Evolutionary conservation across 2,797 vertebrate species (phyloP).

Genomic region (Pteropus rufus): DNA sequence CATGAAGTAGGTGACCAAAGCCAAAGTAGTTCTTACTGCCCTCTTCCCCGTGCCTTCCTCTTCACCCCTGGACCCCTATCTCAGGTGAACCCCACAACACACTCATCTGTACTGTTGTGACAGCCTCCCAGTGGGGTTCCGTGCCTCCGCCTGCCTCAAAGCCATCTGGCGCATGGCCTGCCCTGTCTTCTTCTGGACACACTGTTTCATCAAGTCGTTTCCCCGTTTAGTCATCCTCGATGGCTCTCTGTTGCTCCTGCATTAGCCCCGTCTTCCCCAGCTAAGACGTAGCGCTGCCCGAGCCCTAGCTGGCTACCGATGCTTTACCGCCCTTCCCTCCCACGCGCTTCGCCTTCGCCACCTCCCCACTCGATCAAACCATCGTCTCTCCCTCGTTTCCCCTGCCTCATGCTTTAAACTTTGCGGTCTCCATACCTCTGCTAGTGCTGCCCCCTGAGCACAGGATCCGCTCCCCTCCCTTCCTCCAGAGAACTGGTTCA

Average conservation of each 20-base stretch:
- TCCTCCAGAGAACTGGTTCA: not conserved
- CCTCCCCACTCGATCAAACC: not conserved
- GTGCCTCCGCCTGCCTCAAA: not conserved
- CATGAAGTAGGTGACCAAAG: not conserved
- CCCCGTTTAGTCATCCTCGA: accelerated
- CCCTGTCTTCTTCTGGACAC: not conserved
- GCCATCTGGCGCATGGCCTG: not conserved
- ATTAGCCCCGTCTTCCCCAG: not conserved
- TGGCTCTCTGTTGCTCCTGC: not conserved
- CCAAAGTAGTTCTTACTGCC: not conserved
- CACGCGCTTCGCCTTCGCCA: not conserved
- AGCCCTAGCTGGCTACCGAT: not conserved
- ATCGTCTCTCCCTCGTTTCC: not conserved
- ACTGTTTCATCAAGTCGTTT: not conserved
- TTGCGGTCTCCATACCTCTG: not conserved
- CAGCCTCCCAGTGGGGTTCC: too few relatives aligned
- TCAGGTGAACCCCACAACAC: accelerated
- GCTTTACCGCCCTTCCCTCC: not conserved
- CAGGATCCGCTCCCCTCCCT: not conserved
- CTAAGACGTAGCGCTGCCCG: not conserved
- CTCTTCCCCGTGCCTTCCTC: not conserved
- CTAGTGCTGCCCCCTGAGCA: too few relatives aligned
- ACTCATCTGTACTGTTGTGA: not conserved
- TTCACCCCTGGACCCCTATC: too few relatives aligned
- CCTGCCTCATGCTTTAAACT: not conserved